phyloP scores from a whole-genome alignment of 2,888 invertebrate genomes.

The Hymenopus coronatus region DNA sequence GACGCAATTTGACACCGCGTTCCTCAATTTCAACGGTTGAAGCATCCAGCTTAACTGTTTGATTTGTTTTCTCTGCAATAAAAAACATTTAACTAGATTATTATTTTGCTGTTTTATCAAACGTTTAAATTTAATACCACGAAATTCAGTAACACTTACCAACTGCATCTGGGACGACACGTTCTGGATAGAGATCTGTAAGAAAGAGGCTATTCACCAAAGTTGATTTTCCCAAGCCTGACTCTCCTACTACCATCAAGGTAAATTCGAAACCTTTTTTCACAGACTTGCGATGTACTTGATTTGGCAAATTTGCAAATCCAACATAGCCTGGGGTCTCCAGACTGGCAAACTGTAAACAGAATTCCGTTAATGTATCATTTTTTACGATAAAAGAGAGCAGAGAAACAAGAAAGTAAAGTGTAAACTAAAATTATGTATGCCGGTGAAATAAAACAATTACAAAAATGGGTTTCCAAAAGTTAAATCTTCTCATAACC shows the following conservation, averaged over 20 bases:
- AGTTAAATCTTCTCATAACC: neutral
- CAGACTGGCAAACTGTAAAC: conserved; percentile 71
- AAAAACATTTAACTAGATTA: neutral
- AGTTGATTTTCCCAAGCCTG: conserved; percentile 93
- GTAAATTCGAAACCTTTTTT: conserved; percentile 98
- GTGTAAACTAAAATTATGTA: conserved; percentile 27
- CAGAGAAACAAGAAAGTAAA: conserved; percentile 17
- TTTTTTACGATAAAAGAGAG: neutral
- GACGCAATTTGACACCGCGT: conserved; percentile 85
- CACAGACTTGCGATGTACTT: conserved; percentile 94
- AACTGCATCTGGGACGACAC: conserved; percentile 81
- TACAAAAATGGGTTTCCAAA: neutral
- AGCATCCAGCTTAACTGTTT: conserved; percentile 91
- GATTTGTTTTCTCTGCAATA: conserved; percentile 76
- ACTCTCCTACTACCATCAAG: conserved; percentile 90
- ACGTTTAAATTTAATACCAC: neutral
- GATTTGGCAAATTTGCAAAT: conserved; percentile 93
- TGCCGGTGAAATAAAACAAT: neutral
- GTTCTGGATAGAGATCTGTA: conserved; percentile 92
- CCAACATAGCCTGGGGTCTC: conserved; percentile 88
- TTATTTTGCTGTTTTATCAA: neutral
- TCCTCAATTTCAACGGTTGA: conserved; percentile 97
- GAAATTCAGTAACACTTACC: conserved; percentile 54
- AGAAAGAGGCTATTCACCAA: conserved; percentile 92
- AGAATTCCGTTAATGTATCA: neutral